phyloP scores from a whole-genome alignment of 2,797 vertebrate species.

The Perodicticus potto region DNA sequence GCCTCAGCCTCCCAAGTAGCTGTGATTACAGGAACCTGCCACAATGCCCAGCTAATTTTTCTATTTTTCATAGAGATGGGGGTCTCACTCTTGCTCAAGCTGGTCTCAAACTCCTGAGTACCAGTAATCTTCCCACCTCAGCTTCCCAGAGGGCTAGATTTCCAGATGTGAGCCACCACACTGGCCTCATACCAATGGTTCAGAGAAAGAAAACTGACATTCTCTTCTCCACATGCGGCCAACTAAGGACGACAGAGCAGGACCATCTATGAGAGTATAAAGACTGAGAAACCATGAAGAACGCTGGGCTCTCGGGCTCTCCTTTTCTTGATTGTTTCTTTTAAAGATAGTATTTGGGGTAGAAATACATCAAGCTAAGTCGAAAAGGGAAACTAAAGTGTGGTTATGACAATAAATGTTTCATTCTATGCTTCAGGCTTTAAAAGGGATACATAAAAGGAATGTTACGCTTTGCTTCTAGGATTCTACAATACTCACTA shows the following conservation, averaged over 20 bases:
- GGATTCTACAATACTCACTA: not conserved
- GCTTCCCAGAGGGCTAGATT: no score
- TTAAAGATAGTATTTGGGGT: not conserved
- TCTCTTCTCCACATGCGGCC: not conserved
- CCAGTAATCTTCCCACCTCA: no score
- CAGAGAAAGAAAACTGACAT: not conserved
- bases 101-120: no score
- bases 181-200: no score
- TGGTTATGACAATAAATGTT: not conserved
- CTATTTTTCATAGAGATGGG: no score
- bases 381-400: not conserved
- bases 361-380: not conserved
- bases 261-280: not conserved
- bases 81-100: no score
- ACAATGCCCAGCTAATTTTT: no score
- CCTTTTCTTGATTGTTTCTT: not conserved
- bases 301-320: not conserved
- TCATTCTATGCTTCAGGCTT: not conserved
- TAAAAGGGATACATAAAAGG: not conserved
- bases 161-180: no score
- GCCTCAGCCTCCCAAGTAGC: no score
- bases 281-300: not conserved
- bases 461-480: not conserved
- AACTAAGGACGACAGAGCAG: no score
- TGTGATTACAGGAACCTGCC: no score